Conservation (phyloP, 2,888 invertebrate species). For the Drosophila nigricruria region DNA sequence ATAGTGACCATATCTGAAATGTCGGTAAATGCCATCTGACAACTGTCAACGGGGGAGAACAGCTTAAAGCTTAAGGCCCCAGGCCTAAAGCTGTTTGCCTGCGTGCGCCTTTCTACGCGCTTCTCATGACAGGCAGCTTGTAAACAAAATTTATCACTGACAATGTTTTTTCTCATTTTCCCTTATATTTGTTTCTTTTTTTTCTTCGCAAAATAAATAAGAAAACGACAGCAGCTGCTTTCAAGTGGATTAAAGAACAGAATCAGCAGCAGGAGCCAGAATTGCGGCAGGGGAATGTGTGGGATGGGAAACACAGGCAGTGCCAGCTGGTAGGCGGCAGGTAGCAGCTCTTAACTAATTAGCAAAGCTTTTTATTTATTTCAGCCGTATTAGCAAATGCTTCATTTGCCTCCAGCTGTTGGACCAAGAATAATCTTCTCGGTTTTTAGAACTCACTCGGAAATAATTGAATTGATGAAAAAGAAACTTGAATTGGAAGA, state of each 20-base stretch:
- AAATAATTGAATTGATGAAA: neutral
- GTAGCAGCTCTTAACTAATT: constrained; percentile 56
- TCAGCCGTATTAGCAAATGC: constrained; percentile 18
- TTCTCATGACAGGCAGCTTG: constrained; percentile 53
- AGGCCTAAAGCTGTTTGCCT: constrained; percentile 15
- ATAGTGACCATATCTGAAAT: constrained; percentile 46
- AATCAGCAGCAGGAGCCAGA: neutral
- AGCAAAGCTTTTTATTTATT: constrained; percentile 54
- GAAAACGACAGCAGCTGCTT: constrained; percentile 56
- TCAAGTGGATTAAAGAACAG: constrained; percentile 55
- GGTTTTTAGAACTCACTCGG: neutral
- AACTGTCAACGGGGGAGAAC: constrained; percentile 43
- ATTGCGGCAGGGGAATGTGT: neutral
- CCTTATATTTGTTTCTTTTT: neutral
- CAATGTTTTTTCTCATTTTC: constrained; percentile 28
- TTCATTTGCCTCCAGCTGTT: constrained; percentile 24
- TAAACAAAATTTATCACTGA: constrained; percentile 66
- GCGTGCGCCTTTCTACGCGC: constrained; percentile 40
- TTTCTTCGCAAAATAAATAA: constrained; percentile 43
- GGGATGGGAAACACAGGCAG: neutral
- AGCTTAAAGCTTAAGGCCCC: constrained; percentile 42
- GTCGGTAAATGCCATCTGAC: constrained; percentile 38
- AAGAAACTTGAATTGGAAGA: neutral
- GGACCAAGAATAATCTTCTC: constrained; percentile 20
- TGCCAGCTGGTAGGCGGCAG: constrained; percentile 31